phyloP scores from a whole-genome alignment of 2,113 vertebrate species.

The Chionis minor region DNA sequence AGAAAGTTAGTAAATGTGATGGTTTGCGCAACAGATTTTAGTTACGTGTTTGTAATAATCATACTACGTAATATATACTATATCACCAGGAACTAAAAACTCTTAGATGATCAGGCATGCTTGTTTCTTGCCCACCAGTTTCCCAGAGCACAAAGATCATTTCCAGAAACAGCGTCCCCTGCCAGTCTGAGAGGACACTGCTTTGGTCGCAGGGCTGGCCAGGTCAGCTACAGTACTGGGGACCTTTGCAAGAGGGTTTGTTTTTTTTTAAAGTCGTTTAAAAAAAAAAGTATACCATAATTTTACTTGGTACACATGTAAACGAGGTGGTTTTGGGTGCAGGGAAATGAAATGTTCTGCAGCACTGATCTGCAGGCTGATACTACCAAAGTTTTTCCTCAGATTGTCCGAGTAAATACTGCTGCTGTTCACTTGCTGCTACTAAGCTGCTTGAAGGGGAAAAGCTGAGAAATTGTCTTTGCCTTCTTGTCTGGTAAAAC shows the following conservation, averaged over 20 bases:
- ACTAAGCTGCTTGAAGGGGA: neutral
- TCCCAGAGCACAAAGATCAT: neutral
- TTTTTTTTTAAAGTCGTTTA: too few species aligned
- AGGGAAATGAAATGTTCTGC: neutral
- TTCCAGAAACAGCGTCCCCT: neutral
- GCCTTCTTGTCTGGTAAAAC: neutral
- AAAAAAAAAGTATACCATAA: too few species aligned
- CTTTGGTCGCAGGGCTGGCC: neutral
- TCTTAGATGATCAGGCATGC: fast-evolving
- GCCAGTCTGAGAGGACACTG: neutral
- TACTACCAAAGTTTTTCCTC: neutral
- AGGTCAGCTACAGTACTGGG: too few species aligned
- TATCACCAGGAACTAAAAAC: neutral
- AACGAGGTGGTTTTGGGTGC: neutral
- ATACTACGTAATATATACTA: fast-evolving
- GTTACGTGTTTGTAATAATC: neutral
- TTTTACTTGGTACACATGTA: neutral
- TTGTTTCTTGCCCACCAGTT: neutral
- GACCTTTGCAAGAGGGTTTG: neutral
- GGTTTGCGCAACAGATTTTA: fast-evolving
- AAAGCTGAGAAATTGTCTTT: neutral
- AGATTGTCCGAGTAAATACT: too few species aligned
- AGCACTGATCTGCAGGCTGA: neutral
- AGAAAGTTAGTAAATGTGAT: neutral
- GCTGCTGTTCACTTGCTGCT: neutral